Evolutionary conservation across 2,888 invertebrate species (phyloP).

Genomic region (Hirtodrosophila trivittata): DNA sequence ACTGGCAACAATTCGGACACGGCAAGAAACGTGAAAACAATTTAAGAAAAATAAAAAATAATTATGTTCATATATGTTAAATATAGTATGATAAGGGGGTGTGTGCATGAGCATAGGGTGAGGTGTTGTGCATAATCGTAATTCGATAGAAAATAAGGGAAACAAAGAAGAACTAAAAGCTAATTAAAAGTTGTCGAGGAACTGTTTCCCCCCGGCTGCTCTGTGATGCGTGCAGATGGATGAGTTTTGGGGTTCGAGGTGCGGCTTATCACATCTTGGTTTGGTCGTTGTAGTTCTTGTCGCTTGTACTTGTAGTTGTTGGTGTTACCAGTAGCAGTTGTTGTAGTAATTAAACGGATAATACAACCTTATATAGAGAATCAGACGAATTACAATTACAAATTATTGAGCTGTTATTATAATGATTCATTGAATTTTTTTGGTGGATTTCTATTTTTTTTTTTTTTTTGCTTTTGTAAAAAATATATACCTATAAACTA

Average conservation of each 20-base stretch:
- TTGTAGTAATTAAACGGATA: slow-evolving; percentile 84
- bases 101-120: neutral
- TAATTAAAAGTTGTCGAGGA: slow-evolving; percentile 35
- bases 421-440: slow-evolving; percentile 14
- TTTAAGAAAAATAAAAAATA: slow-evolving; percentile 3
- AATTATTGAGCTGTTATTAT: slow-evolving; percentile 46
- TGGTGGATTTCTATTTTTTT: slow-evolving; percentile 1
- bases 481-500: slow-evolving; percentile 1
- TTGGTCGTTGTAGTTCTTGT: slow-evolving; percentile 30
- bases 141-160: slow-evolving; percentile 4
- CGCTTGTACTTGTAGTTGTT: slow-evolving; percentile 30
- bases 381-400: slow-evolving; percentile 59
- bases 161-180: slow-evolving; percentile 30
- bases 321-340: slow-evolving; percentile 77
- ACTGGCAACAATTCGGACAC: slow-evolving; percentile 44
- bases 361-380: slow-evolving; percentile 81
- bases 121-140: slow-evolving; percentile 9
- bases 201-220: slow-evolving; percentile 7
- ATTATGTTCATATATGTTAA: slow-evolving; percentile 1
- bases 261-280: slow-evolving; percentile 41
- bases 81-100: neutral
- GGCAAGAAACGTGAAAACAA: slow-evolving; percentile 14
- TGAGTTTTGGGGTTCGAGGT: slow-evolving; percentile 11
- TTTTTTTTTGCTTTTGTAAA: neutral
- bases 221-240: slow-evolving; percentile 25